Base-by-base conservation (phyloP, 2,888 invertebrate genomes). In the Drosophila glabriapex region DNA sequence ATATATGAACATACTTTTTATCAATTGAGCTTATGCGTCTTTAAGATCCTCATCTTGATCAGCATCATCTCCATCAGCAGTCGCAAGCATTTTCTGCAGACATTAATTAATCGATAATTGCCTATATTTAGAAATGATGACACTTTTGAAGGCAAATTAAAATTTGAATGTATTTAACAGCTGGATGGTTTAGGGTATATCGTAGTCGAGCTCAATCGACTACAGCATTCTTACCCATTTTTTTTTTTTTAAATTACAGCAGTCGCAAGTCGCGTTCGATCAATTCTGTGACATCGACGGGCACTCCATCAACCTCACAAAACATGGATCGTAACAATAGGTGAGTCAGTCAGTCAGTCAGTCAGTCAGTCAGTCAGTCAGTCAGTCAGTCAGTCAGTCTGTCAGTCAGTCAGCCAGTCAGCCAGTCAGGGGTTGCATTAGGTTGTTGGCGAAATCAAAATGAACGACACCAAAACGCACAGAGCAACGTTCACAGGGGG, bases 231-330 rank as follows among this genome's bases (percentile, higher is more conserved):
- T 41, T 19, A 1, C 16, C 16, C 25, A 19, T 41, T 29, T 3
- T 41, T n/a, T 46, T 39, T 39, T 28, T 49, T 39, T 31, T 58
- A 16, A 41, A 49, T 46, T 35, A 41, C 82, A 93, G 93, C 80
- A 93, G 93, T 64, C 91, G 94, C 68, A 89, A 93, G 78, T 94
- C 94, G 75, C 91, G 94, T 81, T 94, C 94, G 54, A 94, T 93
- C 78, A 94, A 93, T 85, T 94, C 93, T 3, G 94, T 93, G 33
- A 93, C 93, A 73, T 94, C 94, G 55, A 92, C 92, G 25, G 93
- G 92, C 39, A 93, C 93, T 31, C 91, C 92, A 6, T 91, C 92
- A 9, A 92, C 92, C 59, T 93, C 93, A 14, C 35, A 35, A 79
- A 93, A 93, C 61, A 90, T 91, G 76, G 93, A 92, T 76, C 88